These are phyloP conservation scores for Diachrysia chrysitis DNA, from an alignment of 2,888 invertebrate species.

Conservation along the genomic window DNA sequence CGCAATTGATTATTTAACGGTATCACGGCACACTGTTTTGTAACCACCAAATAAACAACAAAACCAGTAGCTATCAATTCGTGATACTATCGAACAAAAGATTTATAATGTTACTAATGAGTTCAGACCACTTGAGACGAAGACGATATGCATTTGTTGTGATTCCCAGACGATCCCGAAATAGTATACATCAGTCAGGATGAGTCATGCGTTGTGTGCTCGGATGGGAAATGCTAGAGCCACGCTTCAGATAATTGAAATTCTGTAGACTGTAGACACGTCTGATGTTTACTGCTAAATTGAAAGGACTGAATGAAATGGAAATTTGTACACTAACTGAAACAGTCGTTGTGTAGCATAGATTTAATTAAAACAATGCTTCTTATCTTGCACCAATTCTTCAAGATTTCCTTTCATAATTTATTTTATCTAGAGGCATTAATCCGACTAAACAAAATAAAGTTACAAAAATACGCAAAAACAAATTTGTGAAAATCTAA, in stretches of 20 bases:
- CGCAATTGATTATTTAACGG: no score
- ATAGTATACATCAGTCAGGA: constrained; percentile 73
- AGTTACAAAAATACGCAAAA: constrained; percentile 10
- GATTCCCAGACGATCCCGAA: constrained; percentile 83
- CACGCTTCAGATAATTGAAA: constrained; percentile 42
- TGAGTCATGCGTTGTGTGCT: constrained; percentile 71
- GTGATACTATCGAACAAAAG: constrained; percentile 57
- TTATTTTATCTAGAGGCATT: constrained; percentile 34
- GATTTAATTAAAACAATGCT: no score
- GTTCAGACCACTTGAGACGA: constrained; percentile 60
- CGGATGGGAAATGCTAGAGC: constrained; percentile 53
- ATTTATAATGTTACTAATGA: constrained; percentile 71
- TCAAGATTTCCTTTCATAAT: not conserved
- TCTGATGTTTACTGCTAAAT: constrained; percentile 21
- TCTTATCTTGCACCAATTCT: not conserved
- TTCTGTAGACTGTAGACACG: constrained; percentile 30
- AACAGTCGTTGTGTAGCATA: not conserved
- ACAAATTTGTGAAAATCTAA: constrained; percentile 43
- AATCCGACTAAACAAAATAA: constrained; percentile 37
- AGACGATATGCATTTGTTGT: constrained; percentile 72
- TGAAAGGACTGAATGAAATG: constrained; percentile 8
- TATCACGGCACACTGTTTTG: no score
- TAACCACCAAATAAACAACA: not conserved
- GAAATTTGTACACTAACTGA: not conserved
- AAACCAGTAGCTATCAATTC: constrained; percentile 5